These are phyloP conservation scores for Poeciliopsis turrubarensis DNA, from an alignment of 2,113 vertebrate genomes.

Conservation along the genomic window DNA sequence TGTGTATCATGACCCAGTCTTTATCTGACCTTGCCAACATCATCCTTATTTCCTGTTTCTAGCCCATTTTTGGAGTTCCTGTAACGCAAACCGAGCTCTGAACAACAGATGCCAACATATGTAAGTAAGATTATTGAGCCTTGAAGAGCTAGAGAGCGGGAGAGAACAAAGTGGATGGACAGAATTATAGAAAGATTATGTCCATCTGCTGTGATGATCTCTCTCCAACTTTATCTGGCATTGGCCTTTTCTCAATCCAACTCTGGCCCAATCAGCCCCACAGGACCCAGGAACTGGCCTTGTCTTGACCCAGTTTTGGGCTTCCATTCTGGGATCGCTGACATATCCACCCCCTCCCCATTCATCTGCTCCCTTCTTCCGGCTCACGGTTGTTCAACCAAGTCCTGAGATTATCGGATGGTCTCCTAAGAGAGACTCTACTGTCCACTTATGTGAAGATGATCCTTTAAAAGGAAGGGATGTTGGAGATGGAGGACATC, in stretches of 20 bases:
- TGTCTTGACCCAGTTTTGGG: constrained; percentile 72
- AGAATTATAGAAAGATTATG: constrained; percentile 36
- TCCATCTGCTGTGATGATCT: constrained; percentile 65
- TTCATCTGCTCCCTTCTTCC: constrained; percentile 4
- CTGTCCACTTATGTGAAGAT: constrained; percentile 75
- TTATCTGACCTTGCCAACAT: constrained; percentile 16
- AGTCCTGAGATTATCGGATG: constrained; percentile 71
- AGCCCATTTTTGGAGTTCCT: not conserved
- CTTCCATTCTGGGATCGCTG: constrained; percentile 46
- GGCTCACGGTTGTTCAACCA: constrained; percentile 32
- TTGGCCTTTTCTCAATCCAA: constrained; percentile 50
- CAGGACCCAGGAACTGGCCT: constrained; percentile 49
- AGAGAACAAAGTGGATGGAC: constrained; percentile 27
- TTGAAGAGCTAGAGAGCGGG: constrained; percentile 34
- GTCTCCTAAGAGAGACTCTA: constrained; percentile 73
- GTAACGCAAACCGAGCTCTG: not conserved
- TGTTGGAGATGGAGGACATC: constrained; percentile 57
- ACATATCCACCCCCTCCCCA: constrained; percentile 19
- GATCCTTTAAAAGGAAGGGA: constrained; percentile 76
- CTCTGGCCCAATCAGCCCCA: constrained; percentile 47
- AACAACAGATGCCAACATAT: not conserved
- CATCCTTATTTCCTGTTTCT: constrained; percentile 16
- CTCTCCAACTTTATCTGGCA: constrained; percentile 59
- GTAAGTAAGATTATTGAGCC: constrained; percentile 11
- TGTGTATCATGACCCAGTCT: constrained; percentile 33